Percentiles rank a stretch among this genome's conserved stretches.
Conservation (phyloP, 2,113 vertebrate genomes). For the Cyphomyrus plagiostoma region DNA sequence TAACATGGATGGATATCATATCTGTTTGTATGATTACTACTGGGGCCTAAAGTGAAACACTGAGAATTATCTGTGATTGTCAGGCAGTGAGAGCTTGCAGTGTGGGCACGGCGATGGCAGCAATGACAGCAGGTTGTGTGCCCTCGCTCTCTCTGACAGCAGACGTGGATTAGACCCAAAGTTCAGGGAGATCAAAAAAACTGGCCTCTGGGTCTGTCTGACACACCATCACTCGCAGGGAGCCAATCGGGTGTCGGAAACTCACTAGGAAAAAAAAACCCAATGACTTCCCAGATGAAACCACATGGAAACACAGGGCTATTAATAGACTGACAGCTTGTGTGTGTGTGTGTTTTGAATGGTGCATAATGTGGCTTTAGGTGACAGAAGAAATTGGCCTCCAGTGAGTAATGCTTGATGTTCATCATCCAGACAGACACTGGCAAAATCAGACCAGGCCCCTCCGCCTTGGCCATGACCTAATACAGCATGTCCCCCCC, state of each 20-base stretch:
- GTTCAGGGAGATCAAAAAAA: not conserved
- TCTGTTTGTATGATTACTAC: not conserved
- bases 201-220: constrained; percentile 12
- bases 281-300: not conserved
- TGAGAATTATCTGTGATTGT: not conserved
- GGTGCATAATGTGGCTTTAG: not conserved
- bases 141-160: not conserved
- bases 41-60: not conserved
- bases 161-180: constrained; percentile 9
- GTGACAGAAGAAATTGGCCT: not conserved
- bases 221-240: not conserved
- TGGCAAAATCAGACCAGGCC: not conserved
- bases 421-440: constrained; percentile 10
- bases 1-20: not conserved
- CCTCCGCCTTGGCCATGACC: not conserved
- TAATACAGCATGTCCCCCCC: not conserved
- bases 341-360: constrained; percentile 11
- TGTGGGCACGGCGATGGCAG: not conserved
- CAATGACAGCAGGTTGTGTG: not conserved
- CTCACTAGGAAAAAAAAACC: not conserved
- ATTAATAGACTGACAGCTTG: constrained; percentile 10
- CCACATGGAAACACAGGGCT: not conserved
- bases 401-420: not conserved
- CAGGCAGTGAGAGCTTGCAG: not conserved
- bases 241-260: not conserved